Evolutionary conservation across 2,888 invertebrate genomes (phyloP).

Genomic region (Artemia sinica): DNA sequence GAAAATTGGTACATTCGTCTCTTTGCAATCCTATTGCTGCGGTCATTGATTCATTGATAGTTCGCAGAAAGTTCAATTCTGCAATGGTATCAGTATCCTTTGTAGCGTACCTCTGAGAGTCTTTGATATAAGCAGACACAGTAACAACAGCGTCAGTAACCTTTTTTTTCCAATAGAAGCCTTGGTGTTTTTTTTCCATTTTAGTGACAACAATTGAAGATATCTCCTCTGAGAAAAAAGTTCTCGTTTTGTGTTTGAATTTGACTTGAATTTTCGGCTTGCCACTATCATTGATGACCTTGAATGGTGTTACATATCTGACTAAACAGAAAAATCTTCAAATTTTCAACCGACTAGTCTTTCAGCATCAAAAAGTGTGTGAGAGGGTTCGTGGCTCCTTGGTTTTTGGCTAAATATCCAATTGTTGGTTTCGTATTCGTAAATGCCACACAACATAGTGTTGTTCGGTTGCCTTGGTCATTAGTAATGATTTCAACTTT

Average conservation of each 20-base stretch:
- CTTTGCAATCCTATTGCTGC: conserved; percentile 30
- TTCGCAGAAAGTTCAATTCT: conserved; percentile 20
- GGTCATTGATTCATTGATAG: conserved; percentile 22
- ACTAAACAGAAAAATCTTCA: conserved; percentile 71
- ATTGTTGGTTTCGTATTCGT: conserved; percentile 64
- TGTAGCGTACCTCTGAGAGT: conserved; percentile 48
- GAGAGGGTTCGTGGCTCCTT: conserved; percentile 41
- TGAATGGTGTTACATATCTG: conserved; percentile 81
- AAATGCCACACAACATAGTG: conserved; percentile 68
- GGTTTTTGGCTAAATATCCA: conserved; percentile 72
- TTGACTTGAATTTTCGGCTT: conserved; percentile 44
- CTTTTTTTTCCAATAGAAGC: conserved; percentile 19
- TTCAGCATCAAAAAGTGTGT: conserved; percentile 57
- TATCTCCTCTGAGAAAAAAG: conserved; percentile 77
- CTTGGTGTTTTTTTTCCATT: conserved; percentile 30
- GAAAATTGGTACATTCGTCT: conserved; percentile 39
- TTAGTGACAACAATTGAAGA: conserved; percentile 59
- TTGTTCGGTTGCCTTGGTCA: conserved; percentile 62
- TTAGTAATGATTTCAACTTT: conserved; percentile 69
- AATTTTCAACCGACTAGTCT: conserved; percentile 81
- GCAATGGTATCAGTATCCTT: conserved; percentile 58
- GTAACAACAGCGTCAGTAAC: conserved; percentile 59
- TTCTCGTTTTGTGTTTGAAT: conserved; percentile 72
- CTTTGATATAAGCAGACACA: conserved; percentile 60
- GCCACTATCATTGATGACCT: conserved; percentile 56